Conservation (phyloP, 2,888 invertebrate genomes). For the Erebia ligea region DNA sequence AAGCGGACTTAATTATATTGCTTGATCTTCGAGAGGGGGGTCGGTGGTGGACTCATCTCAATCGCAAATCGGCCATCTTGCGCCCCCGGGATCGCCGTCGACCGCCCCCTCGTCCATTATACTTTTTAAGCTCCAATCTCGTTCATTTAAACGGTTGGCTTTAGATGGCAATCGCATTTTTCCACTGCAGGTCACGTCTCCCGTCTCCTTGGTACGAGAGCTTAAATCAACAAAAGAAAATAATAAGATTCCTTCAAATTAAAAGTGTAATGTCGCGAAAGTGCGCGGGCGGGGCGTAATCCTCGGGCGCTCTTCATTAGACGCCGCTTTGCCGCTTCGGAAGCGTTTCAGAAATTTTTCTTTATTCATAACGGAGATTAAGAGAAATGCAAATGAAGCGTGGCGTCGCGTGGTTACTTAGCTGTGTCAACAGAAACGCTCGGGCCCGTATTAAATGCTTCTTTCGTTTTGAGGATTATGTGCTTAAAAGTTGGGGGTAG, state of each 20-base stretch:
- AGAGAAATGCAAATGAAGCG: conserved; percentile 82
- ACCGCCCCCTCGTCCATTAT: conserved; percentile 84
- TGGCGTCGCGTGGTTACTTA: conserved; percentile 77
- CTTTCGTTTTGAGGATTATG: conserved; percentile 37
- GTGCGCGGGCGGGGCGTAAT: conserved; percentile 67
- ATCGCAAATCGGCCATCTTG: conserved; percentile 84
- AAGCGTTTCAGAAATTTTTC: conserved; percentile 79
- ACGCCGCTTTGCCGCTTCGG: conserved; percentile 64
- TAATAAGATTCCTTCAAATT: conserved; percentile 89
- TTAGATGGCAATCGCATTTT: conserved; percentile 88
- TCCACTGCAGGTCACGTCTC: conserved; percentile 87
- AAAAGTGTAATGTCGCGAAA: conserved; percentile 86
- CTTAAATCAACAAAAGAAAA: conserved; percentile 88
- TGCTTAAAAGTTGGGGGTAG: conserved; percentile 14
- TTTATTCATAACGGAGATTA: conserved; percentile 83
- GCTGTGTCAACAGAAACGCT: conserved; percentile 76
- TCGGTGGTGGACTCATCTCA: conserved; percentile 79
- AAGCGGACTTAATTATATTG: conserved; percentile 76
- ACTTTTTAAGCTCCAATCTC: conserved; percentile 89
- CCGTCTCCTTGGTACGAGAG: conserved; percentile 83
- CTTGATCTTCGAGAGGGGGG: conserved; percentile 69
- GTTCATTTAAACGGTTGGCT: conserved; percentile 88
- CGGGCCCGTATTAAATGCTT: conserved; percentile 51
- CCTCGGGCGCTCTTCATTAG: conserved; percentile 78
- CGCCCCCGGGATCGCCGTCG: conserved; percentile 78